phyloP scores from a whole-genome alignment of 2,888 invertebrate genomes.

The Mantis religiosa region DNA sequence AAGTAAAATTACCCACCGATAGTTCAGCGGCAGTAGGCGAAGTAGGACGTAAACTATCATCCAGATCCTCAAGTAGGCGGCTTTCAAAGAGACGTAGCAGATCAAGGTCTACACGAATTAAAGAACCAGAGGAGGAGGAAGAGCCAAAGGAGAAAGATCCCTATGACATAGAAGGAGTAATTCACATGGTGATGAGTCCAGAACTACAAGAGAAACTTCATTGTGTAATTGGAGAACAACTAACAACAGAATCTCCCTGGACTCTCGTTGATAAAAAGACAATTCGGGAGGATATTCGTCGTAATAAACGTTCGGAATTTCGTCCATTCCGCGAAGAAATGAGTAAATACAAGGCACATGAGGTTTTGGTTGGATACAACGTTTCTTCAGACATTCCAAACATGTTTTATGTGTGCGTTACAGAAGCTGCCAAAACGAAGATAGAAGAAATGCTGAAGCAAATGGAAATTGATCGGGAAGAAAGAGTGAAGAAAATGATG shows the following conservation, averaged over 20 bases:
- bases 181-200: not conserved
- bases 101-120: not conserved
- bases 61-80: not conserved
- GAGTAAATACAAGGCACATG: not conserved
- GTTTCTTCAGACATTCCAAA: not conserved
- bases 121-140: not conserved
- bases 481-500: not conserved
- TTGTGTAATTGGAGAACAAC: not conserved
- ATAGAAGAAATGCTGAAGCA: not conserved
- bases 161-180: not conserved
- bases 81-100: not conserved
- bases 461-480: not conserved
- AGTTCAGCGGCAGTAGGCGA: too few species aligned
- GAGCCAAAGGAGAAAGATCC: not conserved
- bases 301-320: not conserved
- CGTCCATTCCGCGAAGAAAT: not conserved
- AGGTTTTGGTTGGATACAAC: not conserved
- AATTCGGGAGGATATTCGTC: not conserved
- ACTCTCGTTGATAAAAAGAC: not conserved
- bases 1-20: too few species aligned
- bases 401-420: not conserved
- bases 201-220: not conserved
- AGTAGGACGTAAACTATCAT: too few species aligned
- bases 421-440: not conserved
- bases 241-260: not conserved